A percentile compares a stretch with the other conserved stretches of the same genome.
Conservation (phyloP, 1,140 invertebrate species). For the Solenopsis fugax region DNA sequence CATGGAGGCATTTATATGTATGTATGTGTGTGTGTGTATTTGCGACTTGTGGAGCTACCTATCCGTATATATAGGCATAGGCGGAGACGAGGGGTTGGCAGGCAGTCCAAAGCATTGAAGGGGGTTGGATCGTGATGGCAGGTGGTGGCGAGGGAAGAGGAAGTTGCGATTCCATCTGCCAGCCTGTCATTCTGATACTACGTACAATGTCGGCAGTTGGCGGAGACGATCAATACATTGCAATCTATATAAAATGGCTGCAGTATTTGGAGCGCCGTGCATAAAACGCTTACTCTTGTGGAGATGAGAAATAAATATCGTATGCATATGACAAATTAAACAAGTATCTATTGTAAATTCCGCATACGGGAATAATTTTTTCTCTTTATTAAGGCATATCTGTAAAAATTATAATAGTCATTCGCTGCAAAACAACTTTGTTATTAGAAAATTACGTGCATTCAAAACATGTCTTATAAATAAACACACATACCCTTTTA, state of each 20-base stretch:
- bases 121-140: slow-evolving; percentile 79
- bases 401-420: slow-evolving; percentile 7
- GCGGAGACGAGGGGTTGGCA: slow-evolving; percentile 83
- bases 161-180: slow-evolving; percentile 86
- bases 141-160: slow-evolving; percentile 77
- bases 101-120: slow-evolving; percentile 80
- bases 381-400: background rate
- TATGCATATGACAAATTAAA: slow-evolving; percentile 20
- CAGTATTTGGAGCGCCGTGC: slow-evolving; percentile 78
- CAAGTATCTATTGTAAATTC: slow-evolving; percentile 2
- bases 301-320: slow-evolving; percentile 42
- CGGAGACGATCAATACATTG: slow-evolving; percentile 86
- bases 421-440: background rate
- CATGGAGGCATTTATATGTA: background rate
- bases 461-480: background rate
- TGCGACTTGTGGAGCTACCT: slow-evolving; percentile 37
- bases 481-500: background rate
- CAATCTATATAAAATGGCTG: slow-evolving; percentile 87
- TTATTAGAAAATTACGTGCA: background rate
- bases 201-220: slow-evolving; percentile 84
- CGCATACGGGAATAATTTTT: background rate
- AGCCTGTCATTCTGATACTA: slow-evolving; percentile 86
- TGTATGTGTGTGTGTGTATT: slow-evolving; percentile 31
- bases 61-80: slow-evolving; percentile 81
- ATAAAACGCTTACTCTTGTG: slow-evolving; percentile 66